These are phyloP conservation scores for Noctua fimbriata DNA, from an alignment of 2,888 invertebrate species.

Conservation along the genomic window DNA sequence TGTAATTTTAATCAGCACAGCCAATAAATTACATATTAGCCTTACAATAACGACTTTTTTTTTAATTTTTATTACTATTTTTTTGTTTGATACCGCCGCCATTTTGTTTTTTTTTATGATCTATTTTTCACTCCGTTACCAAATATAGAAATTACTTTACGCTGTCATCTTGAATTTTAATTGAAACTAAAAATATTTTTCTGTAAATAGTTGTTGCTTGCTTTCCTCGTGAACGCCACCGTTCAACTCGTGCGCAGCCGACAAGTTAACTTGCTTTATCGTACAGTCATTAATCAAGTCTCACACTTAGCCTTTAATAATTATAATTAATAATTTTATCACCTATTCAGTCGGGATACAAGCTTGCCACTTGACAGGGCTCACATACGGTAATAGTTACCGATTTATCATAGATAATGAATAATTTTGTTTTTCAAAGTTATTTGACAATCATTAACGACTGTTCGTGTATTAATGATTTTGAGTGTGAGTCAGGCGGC, in stretches of 20 bases:
- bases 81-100: constrained; percentile 28
- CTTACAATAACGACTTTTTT: constrained; percentile 17
- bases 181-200: constrained; percentile 63
- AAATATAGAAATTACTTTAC: constrained; percentile 51
- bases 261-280: constrained; percentile 76
- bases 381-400: constrained; percentile 65
- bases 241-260: constrained; percentile 69
- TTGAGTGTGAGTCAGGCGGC: constrained; percentile 8
- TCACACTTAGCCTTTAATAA: constrained; percentile 83
- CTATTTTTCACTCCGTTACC: constrained; percentile 42
- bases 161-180: constrained; percentile 64
- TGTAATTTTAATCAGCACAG: constrained; percentile 52
- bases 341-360: constrained; percentile 76
- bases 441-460: constrained; percentile 63
- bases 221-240: constrained; percentile 59
- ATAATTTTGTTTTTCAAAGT: constrained; percentile 61
- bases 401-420: constrained; percentile 70
- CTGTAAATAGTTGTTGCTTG: constrained; percentile 62
- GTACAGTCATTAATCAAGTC: constrained; percentile 84
- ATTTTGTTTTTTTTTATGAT: constrained; percentile 36
- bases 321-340: constrained; percentile 88
- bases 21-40: constrained; percentile 43
- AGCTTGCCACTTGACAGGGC: constrained; percentile 64
- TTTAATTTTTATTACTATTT: constrained; percentile 40
- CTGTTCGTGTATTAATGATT: constrained; percentile 40